Conservation (phyloP, 2,888 invertebrate genomes). For the Empis stercorea region DNA sequence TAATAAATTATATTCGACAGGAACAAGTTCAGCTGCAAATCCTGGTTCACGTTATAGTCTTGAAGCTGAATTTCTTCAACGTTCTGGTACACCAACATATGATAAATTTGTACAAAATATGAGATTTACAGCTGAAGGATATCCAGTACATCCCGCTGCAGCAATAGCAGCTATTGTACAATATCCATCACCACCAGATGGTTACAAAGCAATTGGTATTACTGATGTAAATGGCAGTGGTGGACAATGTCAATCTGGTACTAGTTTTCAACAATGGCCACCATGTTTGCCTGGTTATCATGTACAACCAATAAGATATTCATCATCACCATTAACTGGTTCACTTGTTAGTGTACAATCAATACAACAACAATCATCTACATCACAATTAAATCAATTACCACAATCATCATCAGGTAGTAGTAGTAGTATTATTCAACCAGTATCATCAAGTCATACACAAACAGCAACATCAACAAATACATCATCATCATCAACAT, state of each 20-base stretch:
- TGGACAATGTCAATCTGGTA: conserved; percentile 23
- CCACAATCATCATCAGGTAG: conserved; percentile 11
- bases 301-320: conserved; percentile 30
- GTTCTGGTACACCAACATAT: conserved; percentile 38
- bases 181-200: conserved; percentile 56
- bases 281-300: conserved; percentile 40
- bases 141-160: conserved; percentile 48
- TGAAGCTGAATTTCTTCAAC: conserved; percentile 51
- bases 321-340: conserved; percentile 15
- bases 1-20: conserved; percentile 33
- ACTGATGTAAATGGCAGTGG: conserved; percentile 7
- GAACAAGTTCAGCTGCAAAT: conserved; percentile 38
- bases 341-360: conserved; percentile 11
- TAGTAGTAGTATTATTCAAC: conserved; percentile 20
- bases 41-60: conserved; percentile 45
- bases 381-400: conserved; percentile 8
- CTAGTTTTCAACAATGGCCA: conserved; percentile 40
- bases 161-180: conserved; percentile 32
- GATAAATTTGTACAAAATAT: conserved; percentile 45
- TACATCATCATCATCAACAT: conserved; percentile 13
- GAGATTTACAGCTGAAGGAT: conserved; percentile 69
- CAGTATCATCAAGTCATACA: conserved; percentile 33
- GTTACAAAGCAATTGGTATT: conserved; percentile 42
- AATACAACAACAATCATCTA: conserved; percentile 15
- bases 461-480: conserved; percentile 9